Evolutionary conservation across 2,888 invertebrate species (phyloP), one percentile per base, ranked within the genome.

Genomic region (Drosophila atripex): DNA sequence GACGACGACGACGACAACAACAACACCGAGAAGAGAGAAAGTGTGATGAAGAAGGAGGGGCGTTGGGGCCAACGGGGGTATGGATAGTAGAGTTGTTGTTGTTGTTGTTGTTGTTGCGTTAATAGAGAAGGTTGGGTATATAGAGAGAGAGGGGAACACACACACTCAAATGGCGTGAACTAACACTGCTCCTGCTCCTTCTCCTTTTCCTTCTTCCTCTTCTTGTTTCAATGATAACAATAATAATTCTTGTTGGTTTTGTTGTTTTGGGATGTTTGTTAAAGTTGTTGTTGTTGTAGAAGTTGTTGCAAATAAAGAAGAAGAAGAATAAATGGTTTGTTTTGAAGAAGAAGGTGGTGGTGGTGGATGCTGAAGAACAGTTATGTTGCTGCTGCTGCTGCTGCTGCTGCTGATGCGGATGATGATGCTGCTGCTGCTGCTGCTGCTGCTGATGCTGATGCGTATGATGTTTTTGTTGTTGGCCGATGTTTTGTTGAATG

Each of bases 161-260:
- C 41, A 41, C 60, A 60, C 60, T 60, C 60, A 60, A 60, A 61
- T 61, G 61, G 61, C 63, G 61, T 61, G 23, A 32, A 56, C 56
- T 23, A 49, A 49, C 56, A 46, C 54, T 30, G 21, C 18, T 32
- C 32, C 32, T 32, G 11, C 5, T 12, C 12, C 9, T 30, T 30
- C 28, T 30, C 9, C 9, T 9, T 30, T 9, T 30, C 6, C 28
- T 30, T 30, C 9, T 30, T 30, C 3, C 11, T 30, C 5, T 32
- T n/a, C 32, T 32, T 32, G 12, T 32, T 32, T n/a, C 12, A 12
- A n/a, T 32, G n/a, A 35, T 35, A 35, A 35, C 7, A 12, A n/a
- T 35, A 35, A 35, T 35, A 6, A 1, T 35, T 35, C 18, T 18
- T 18, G 1, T 18, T 18, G 5, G 3, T 21, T 3, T 4, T 53